These are phyloP conservation scores for Asarcornis scutulata DNA, from an alignment of 2,113 vertebrate species.

Conservation along the genomic window DNA sequence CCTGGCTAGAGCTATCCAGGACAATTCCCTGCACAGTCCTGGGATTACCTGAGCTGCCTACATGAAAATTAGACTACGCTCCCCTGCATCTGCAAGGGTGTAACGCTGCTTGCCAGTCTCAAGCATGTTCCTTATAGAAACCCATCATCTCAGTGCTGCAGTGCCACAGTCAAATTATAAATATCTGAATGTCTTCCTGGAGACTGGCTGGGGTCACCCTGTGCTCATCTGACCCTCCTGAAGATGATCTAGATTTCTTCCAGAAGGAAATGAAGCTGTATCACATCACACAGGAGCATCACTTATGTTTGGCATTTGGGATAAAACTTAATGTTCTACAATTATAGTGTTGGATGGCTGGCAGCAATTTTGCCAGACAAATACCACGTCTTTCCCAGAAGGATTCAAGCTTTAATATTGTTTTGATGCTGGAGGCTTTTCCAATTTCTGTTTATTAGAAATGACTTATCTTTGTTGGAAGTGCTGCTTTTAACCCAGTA, in stretches of 20 bases:
- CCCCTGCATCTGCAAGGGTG: neutral
- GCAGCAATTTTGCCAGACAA: conserved; percentile 32
- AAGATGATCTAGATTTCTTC: neutral
- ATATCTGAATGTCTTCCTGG: neutral
- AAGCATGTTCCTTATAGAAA: neutral
- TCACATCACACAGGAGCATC: neutral
- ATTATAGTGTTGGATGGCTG: conserved; percentile 4
- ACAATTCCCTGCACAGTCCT: neutral
- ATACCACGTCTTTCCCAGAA: conserved; percentile 48
- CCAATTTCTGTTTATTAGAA: conserved; percentile 53
- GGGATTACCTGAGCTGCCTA: neutral
- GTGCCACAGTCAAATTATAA: neutral
- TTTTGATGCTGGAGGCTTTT: conserved; percentile 29
- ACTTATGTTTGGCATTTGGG: conserved; percentile 17
- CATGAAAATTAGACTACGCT: neutral
- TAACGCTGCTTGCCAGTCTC: neutral
- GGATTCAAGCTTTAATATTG: conserved; percentile 57
- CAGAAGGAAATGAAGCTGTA: neutral
- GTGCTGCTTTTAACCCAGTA: conserved; percentile 20
- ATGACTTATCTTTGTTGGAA: neutral
- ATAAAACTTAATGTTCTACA: conserved; percentile 33
- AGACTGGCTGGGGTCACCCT: neutral
- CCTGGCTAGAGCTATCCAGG: neutral
- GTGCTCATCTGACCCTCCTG: neutral
- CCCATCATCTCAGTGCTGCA: neutral